Evolutionary conservation across 1,140 invertebrate species (phyloP).

Genomic region (Archivesica marissinica): DNA sequence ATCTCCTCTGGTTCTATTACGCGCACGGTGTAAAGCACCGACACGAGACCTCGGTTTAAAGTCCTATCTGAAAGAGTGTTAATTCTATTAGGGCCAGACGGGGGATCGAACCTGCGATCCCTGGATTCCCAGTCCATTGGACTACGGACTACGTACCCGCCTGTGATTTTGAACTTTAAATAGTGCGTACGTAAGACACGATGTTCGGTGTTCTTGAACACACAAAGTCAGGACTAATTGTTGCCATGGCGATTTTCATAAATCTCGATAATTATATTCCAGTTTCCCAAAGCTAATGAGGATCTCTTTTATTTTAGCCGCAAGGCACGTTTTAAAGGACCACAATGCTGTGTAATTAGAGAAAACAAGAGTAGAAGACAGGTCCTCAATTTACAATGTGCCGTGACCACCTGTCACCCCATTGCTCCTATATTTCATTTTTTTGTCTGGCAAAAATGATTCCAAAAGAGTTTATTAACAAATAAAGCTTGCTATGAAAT

Average conservation of each 20-base stretch:
- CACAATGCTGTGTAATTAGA: constrained; percentile 38
- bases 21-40: too few relatives aligned
- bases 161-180: too few relatives aligned
- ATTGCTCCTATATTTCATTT: neutral
- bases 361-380: constrained; percentile 51
- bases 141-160: too few relatives aligned
- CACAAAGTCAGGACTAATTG: neutral
- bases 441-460: constrained; percentile 42
- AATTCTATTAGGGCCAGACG: too few relatives aligned
- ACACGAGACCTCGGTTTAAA: too few relatives aligned
- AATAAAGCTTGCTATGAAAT: constrained; percentile 33
- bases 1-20: too few relatives aligned
- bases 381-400: constrained; percentile 52
- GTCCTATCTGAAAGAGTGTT: too few relatives aligned
- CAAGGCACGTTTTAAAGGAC: constrained; percentile 45
- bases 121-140: too few relatives aligned
- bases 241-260: constrained; percentile 47
- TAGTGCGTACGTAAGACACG: too few relatives aligned
- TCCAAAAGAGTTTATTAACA: constrained; percentile 51
- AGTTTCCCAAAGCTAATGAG: neutral
- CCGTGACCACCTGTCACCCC: constrained; percentile 48
- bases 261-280: constrained; percentile 23
- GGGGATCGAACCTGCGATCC: too few relatives aligned
- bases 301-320: constrained; percentile 28
- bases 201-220: too few relatives aligned